Conservation (phyloP, 2,888 invertebrate species). For the Pachycephus smyrnensis region DNA sequence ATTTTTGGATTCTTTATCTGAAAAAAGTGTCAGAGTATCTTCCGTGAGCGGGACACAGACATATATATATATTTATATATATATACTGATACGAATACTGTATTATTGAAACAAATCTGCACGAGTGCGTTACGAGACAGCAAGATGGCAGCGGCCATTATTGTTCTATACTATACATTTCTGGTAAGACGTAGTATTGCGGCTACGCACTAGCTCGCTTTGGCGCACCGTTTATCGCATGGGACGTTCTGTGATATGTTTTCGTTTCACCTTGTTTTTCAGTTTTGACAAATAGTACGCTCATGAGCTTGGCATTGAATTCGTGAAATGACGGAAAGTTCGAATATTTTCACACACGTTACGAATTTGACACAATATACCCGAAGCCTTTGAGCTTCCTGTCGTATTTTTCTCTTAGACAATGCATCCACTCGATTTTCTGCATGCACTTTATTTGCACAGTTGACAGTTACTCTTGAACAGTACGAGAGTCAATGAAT, state of each 20-base stretch:
- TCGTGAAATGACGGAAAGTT: background rate
- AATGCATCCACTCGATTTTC: background rate
- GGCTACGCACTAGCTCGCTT: constrained; percentile 17
- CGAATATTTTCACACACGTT: background rate
- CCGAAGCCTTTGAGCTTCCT: background rate
- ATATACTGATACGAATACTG: background rate
- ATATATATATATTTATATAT: background rate
- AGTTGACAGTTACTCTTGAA: background rate
- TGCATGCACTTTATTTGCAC: background rate
- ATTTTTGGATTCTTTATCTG: background rate
- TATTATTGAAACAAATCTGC: constrained; percentile 18
- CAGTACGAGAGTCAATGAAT: background rate
- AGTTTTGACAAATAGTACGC: background rate
- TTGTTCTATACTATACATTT: constrained; percentile 34
- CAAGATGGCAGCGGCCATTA: constrained; percentile 71
- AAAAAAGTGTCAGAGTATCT: background rate
- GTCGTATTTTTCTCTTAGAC: background rate
- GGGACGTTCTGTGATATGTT: background rate
- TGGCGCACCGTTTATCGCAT: constrained; percentile 13
- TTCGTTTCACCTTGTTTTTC: background rate
- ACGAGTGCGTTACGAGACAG: constrained; percentile 65
- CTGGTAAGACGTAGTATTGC: constrained; percentile 51
- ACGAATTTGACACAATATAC: background rate
- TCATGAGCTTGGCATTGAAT: background rate
- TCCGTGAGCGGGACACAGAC: background rate